A percentile compares a stretch with the other conserved stretches of the same genome.
Conservation (phyloP, 64 coral and sea anemone species). For the Actinia tenebrosa region DNA sequence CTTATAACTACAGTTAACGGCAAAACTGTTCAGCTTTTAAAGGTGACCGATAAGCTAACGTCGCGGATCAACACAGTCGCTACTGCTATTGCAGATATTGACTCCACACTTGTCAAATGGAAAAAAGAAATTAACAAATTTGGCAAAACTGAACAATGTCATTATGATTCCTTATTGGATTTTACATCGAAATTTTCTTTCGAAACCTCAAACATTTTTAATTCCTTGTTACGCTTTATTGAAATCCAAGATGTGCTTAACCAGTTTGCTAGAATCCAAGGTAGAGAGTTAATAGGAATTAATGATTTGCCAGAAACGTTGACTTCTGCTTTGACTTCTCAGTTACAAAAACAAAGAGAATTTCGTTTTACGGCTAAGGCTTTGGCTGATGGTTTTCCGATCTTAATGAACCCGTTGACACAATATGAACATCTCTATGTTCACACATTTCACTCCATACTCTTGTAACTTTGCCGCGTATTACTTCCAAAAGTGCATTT, state of each 20-base stretch:
- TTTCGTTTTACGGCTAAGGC: not conserved
- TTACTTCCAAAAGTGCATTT: not conserved
- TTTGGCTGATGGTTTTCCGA: conserved; percentile 15
- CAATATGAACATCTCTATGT: conserved; percentile 39
- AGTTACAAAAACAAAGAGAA: not conserved
- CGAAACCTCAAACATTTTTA: conserved; percentile 19
- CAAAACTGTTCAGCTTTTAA: conserved; percentile 33
- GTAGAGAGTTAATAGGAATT: conserved; percentile 14
- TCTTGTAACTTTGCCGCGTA: conserved; percentile 12
- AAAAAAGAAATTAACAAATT: conserved; percentile 11
- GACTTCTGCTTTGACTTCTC: not conserved
- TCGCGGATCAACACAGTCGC: conserved; percentile 19
- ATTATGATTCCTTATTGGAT: conserved; percentile 25
- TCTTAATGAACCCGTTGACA: conserved; percentile 30
- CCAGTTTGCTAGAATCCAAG: conserved; percentile 3
- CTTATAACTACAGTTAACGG: conserved; percentile 16
- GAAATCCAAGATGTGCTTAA: conserved; percentile 35
- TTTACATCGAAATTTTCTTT: conserved; percentile 27
- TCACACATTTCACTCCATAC: not conserved
- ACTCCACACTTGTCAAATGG: not conserved
- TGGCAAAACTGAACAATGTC: conserved; percentile 23
- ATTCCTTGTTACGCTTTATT: conserved; percentile 15
- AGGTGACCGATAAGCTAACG: conserved; percentile 21
- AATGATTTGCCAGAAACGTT: conserved; percentile 27
- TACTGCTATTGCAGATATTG: not conserved